Evolutionary conservation across 2,797 vertebrate species (phyloP), one percentile per base, ranked within the genome.

Genomic region (Iguana delicatissima): DNA sequence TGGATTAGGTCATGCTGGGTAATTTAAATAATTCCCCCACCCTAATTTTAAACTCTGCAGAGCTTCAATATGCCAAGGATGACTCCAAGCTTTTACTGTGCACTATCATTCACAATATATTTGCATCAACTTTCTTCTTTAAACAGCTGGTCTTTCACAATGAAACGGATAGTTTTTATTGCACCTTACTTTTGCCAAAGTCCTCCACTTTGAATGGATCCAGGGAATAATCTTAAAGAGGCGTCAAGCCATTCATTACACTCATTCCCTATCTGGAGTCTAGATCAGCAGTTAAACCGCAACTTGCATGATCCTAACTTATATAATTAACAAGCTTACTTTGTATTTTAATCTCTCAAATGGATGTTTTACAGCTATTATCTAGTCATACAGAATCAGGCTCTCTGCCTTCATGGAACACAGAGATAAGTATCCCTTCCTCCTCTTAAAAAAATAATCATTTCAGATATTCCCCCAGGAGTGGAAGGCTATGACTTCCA

Each of bases 291-390:
- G 29, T 69, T 69, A 62, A 46, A 32, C 79, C 57, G 64, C 46
- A 82, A 83, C 22, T 46, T 59, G 24, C 55, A 32, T n/a, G 35
- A 73, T 26, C 10, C 24, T 62, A 84, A 84, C 67, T 35, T 59
- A 80, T 42, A 52, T 79, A 46, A 87, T 57, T 85, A 91, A 73
- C 92, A 92, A 88, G 10, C 72, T 74, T 74, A 74, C 62, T n/a
- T 89, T 92, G 90, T 81, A 86, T 90, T 94, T 93, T 88, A 86
- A 91, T 88, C 52, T 46, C 90, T 89, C 80, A 80, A 83, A 91
- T 0, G 52, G 82, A 42, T 67, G 46, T 24, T 24, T 46, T 87
- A 83, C 14, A 85, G 9, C 89, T 4, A 16, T 83, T 89, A 59
- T 89, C 35, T 32, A 35, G 7, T 16, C 26, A 91, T 9, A 6